These are phyloP conservation scores for Chorisops tibialis DNA, from an alignment of 2,888 invertebrate genomes.

Conservation along the genomic window DNA sequence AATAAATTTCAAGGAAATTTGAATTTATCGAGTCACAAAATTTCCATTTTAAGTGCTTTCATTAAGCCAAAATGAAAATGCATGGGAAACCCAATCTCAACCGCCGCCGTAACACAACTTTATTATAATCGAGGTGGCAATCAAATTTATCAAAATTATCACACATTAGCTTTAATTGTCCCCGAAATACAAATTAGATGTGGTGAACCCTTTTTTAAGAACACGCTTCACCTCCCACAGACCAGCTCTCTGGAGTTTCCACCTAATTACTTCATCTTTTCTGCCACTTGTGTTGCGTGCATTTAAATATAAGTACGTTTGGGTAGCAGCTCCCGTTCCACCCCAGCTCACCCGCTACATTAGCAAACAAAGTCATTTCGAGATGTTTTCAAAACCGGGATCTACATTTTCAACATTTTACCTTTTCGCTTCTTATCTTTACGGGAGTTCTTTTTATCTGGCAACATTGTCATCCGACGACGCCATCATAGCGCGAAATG, in stretches of 20 bases:
- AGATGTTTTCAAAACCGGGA: constrained; percentile 16
- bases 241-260: constrained; percentile 9
- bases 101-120: too few relatives aligned
- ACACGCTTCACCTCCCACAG: constrained; percentile 13
- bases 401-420: constrained; percentile 26
- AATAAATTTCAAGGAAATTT: too few relatives aligned
- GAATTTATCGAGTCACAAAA: too few relatives aligned
- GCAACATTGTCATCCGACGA: constrained; percentile 8
- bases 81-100: too few relatives aligned
- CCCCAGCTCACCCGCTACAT: not conserved
- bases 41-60: too few relatives aligned
- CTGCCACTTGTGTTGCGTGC: constrained; percentile 20
- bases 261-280: constrained; percentile 17
- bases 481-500: constrained; percentile 22
- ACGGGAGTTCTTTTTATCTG: constrained; percentile 26
- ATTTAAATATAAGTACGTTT: constrained; percentile 16
- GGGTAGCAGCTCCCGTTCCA: not conserved
- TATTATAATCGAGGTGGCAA: constrained; percentile 8
- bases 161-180: constrained; percentile 32
- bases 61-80: too few relatives aligned
- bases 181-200: constrained; percentile 28
- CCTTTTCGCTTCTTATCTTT: constrained; percentile 31
- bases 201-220: constrained; percentile 28
- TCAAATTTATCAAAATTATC: constrained; percentile 33
- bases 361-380: constrained; percentile 9